A percentile compares a stretch with the other conserved stretches of the same genome.
These are phyloP conservation scores for Notospermus geniculatus DNA, from an alignment of 1,140 invertebrate species.

Conservation along the genomic window DNA sequence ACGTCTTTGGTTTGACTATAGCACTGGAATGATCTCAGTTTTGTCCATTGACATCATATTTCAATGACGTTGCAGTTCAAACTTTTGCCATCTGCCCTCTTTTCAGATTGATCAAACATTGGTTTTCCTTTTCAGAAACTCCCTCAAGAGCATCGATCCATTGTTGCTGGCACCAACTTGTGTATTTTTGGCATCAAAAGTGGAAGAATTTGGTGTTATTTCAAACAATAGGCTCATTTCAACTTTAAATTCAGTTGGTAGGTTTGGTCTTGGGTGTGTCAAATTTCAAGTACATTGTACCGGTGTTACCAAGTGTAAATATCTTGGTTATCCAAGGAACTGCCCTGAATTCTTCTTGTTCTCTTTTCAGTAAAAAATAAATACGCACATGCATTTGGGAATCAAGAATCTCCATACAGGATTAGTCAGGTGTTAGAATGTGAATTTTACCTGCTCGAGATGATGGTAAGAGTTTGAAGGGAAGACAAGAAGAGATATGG, in stretches of 20 bases:
- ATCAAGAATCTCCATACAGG: conserved; percentile 92
- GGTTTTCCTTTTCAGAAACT: conserved; percentile 72
- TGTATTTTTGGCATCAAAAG: conserved; percentile 96
- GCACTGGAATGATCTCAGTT: too few relatives aligned
- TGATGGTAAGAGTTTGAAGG: conserved; percentile 61
- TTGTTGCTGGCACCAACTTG: conserved; percentile 93
- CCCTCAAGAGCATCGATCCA: conserved; percentile 96
- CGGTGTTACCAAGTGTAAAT: neutral
- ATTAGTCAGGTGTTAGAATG: conserved; percentile 96
- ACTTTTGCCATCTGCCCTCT: too few relatives aligned
- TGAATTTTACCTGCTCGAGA: conserved; percentile 98
- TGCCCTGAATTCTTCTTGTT: conserved; percentile 29
- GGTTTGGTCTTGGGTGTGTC: too few relatives aligned
- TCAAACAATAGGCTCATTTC: neutral
- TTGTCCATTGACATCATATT: too few relatives aligned
- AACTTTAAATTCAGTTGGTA: too few relatives aligned
- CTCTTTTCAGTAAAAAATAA: conserved; percentile 84
- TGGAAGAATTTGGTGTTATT: conserved; percentile 65
- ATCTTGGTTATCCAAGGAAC: too few relatives aligned
- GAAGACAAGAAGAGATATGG: too few relatives aligned
- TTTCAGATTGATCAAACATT: conserved; percentile 15
- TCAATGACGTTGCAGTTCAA: too few relatives aligned
- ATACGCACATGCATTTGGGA: conserved; percentile 90
- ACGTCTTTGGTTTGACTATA: too few relatives aligned
- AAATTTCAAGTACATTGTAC: neutral